phyloP scores from a whole-genome alignment of 2,113 vertebrate genomes.

The human region DNA sequence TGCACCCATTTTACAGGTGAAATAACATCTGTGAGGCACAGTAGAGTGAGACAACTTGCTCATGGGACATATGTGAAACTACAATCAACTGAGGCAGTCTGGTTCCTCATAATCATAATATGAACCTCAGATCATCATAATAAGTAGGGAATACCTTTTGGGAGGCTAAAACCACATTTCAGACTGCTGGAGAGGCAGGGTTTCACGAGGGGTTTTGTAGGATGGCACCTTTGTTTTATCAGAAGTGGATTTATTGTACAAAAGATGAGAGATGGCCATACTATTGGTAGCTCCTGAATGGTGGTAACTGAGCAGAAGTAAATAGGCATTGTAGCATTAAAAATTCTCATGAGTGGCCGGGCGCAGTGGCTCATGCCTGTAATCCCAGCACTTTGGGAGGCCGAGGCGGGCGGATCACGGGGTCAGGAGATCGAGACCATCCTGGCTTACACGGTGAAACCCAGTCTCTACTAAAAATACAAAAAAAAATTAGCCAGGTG shows the following conservation, averaged over 20 bases:
- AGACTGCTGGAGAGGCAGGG: background rate
- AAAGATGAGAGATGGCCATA: background rate
- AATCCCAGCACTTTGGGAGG: too few relatives aligned
- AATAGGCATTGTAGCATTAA: background rate
- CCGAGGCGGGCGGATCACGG: too few relatives aligned
- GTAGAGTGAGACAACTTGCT: background rate
- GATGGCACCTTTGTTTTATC: background rate
- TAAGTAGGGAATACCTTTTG: background rate
- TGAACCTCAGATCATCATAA: background rate
- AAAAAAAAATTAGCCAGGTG: too few relatives aligned
- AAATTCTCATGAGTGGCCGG: background rate
- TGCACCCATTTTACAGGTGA: background rate
- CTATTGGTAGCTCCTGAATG: background rate
- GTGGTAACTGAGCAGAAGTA: background rate
- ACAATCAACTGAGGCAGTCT: background rate
- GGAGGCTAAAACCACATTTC: background rate
- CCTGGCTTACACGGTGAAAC: too few relatives aligned
- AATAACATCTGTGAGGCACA: background rate
- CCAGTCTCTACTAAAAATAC: too few relatives aligned
- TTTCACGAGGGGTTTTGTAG: background rate
- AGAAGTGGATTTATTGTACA: background rate
- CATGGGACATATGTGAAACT: background rate
- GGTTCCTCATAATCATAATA: background rate
- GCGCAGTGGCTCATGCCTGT: too few relatives aligned
- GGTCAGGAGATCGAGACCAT: too few relatives aligned